phyloP scores from a whole-genome alignment of 2,797 vertebrate species.

The Neosilurus mollespiculum region DNA sequence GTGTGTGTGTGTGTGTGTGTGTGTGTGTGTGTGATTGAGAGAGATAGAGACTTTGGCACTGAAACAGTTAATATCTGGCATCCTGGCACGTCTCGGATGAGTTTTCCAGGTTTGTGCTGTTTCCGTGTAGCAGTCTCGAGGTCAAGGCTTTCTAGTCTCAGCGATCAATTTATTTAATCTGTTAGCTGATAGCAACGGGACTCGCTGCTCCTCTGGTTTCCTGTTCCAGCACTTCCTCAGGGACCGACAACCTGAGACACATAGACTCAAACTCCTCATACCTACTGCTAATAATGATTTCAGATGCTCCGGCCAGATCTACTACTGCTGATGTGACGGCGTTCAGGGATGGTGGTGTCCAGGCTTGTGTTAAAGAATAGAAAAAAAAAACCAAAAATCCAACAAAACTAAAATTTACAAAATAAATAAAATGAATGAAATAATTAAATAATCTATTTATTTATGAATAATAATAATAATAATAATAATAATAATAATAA shows the following conservation, averaged over 20 bases:
- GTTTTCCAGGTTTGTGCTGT: slow-evolving; percentile 69
- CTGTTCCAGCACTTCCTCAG: slow-evolving; percentile 60
- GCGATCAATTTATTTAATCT: slow-evolving; percentile 71
- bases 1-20: not conserved
- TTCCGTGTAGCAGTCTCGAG: slow-evolving; percentile 56
- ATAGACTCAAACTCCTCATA: slow-evolving; percentile 48
- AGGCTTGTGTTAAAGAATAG: not conserved
- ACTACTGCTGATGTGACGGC: too few relatives aligned
- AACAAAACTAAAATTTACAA: not conserved
- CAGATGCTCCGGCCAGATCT: not conserved
- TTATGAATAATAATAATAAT: too few relatives aligned
- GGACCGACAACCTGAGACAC: slow-evolving; percentile 59
- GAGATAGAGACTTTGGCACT: slow-evolving; percentile 4
- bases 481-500: too few relatives aligned
- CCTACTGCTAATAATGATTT: slow-evolving; percentile 13
- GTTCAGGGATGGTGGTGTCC: not conserved
- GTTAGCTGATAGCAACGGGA: slow-evolving; percentile 65
- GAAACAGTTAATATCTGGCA: slow-evolving; percentile 59
- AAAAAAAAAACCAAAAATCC: not conserved
- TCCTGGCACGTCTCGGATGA: slow-evolving; percentile 65
- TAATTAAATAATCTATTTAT: too few relatives aligned
- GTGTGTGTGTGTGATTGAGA: not conserved
- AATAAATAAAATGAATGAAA: not conserved
- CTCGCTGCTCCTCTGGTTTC: slow-evolving; percentile 60
- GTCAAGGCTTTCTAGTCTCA: slow-evolving; percentile 62